Evolutionary conservation across 2,113 vertebrate genomes (phyloP), one percentile per base, ranked within the genome.

Genomic region (Oplegnathus fasciatus): DNA sequence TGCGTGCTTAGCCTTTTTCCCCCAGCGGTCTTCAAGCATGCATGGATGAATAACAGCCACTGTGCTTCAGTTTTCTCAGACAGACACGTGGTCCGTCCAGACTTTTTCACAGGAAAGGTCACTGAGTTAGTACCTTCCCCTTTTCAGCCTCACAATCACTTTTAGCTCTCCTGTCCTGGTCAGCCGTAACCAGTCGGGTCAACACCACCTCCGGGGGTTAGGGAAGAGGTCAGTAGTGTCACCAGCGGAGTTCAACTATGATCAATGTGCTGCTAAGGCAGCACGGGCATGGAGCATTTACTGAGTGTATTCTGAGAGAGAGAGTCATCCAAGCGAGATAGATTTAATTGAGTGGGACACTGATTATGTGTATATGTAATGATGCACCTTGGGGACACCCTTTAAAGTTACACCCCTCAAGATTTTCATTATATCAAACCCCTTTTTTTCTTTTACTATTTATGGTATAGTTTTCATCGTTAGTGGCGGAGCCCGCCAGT

Each of bases 1-100:
- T 92, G 72, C 67, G 30, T 37, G 52, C 69, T 86, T 86, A 54
- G 72, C 67, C 65, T 71, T 80, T 83, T 70, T 46, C 1, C 18
- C 30, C 37, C 32, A 40, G 4, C 20, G 9, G 40, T 78, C 37
- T 44, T 48, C 52, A 65, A 69, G 61, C 48, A 57, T 62, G 58
- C 54, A 58, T 17, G 17, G 26, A 73, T 66, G 48, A 82, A 40
- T 68, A 66, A 75, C 28, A 58, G 71, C 52, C 61, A 50, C 26
- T 46, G 55, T 67, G 65, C 54, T 37, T 2, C 54, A 48, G 40
- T 78, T 80, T 73, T 73, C 55, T 74, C 26, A 42, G 42, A 89
- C 22, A 26, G 48, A 66, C 62, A 66, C 48, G 2, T 14, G 18
- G 46, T 67, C n/a, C 61, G 30, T 64, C 34, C 54, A 60, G 7